These are phyloP conservation scores for Sarcophaga carnaria DNA, from an alignment of 2,888 invertebrate species.

Conservation along the genomic window DNA sequence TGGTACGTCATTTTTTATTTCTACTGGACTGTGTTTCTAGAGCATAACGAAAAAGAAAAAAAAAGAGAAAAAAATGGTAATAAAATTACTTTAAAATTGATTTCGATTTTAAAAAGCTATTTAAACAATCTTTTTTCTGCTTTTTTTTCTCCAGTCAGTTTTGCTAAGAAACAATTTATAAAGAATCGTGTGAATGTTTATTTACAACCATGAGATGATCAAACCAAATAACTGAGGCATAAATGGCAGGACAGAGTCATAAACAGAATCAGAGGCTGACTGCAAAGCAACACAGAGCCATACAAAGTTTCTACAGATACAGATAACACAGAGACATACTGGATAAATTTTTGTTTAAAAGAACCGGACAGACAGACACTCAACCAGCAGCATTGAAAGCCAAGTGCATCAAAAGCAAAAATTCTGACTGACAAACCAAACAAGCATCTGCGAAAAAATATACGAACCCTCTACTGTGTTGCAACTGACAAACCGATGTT, in stretches of 20 bases:
- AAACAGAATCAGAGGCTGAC: slow-evolving; percentile 1
- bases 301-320: slow-evolving; percentile 35
- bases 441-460: neutral
- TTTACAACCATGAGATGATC: slow-evolving; percentile 60
- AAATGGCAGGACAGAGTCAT: slow-evolving; percentile 11
- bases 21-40: neutral
- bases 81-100: slow-evolving; percentile 63
- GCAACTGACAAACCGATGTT: slow-evolving; percentile 59
- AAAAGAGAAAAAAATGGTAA: slow-evolving; percentile 9
- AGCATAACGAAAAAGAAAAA: neutral
- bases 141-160: too few relatives aligned
- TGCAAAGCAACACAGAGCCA: neutral
- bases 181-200: slow-evolving; percentile 76
- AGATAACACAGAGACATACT: slow-evolving; percentile 66
- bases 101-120: slow-evolving; percentile 49
- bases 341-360: slow-evolving; percentile 62
- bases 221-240: slow-evolving; percentile 47
- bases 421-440: neutral
- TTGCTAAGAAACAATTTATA: slow-evolving; percentile 70
- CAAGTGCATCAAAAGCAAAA: slow-evolving; percentile 52
- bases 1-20: slow-evolving; percentile 47
- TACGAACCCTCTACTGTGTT: slow-evolving; percentile 6
- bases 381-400: slow-evolving; percentile 67
- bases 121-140: slow-evolving; percentile 26
- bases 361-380: slow-evolving; percentile 64